Percentiles rank a stretch among this genome's conserved stretches.
Conservation (phyloP, 2,797 vertebrate species). For the Australoheros facetus region DNA sequence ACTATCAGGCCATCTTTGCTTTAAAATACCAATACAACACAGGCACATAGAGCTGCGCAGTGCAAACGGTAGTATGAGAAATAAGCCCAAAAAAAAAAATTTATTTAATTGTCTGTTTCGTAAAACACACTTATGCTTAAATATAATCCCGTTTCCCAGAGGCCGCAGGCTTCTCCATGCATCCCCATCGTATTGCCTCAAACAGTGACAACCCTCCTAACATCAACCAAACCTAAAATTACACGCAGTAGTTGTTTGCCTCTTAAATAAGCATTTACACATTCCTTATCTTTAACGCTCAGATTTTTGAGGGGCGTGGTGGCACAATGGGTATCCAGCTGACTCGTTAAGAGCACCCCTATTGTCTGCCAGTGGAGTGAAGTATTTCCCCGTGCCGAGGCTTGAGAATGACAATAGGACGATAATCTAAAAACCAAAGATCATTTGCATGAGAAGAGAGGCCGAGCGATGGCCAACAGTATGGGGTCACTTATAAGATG, state of each 20-base stretch:
- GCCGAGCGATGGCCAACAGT: constrained; percentile 11
- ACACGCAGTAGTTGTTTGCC: constrained; percentile 25
- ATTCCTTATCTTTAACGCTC: constrained; percentile 59
- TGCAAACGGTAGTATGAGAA: background rate
- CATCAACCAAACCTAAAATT: background rate
- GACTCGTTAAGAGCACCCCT: constrained; percentile 58
- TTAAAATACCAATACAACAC: constrained; percentile 2
- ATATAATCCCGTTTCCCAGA: background rate
- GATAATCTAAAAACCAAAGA: constrained; percentile 64
- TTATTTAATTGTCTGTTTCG: background rate
- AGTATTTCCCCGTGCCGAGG: constrained; percentile 55
- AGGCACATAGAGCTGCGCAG: background rate
- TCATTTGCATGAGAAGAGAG: constrained; percentile 62
- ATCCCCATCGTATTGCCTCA: background rate
- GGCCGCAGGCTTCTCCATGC: constrained; percentile 2
- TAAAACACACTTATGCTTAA: background rate
- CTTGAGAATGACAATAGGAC: constrained; percentile 57
- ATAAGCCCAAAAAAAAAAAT: no score
- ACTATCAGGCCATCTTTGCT: background rate
- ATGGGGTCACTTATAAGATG: background rate
- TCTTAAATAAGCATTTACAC: constrained; percentile 24
- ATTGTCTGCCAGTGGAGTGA: constrained; percentile 68
- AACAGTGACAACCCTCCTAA: background rate
- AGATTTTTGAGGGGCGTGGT: constrained; percentile 44
- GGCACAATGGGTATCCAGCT: constrained; percentile 72